Evolutionary conservation across 2,797 vertebrate genomes (phyloP), one percentile per base, ranked within the genome.

Genomic region (Centroberyx gerrardi): DNA sequence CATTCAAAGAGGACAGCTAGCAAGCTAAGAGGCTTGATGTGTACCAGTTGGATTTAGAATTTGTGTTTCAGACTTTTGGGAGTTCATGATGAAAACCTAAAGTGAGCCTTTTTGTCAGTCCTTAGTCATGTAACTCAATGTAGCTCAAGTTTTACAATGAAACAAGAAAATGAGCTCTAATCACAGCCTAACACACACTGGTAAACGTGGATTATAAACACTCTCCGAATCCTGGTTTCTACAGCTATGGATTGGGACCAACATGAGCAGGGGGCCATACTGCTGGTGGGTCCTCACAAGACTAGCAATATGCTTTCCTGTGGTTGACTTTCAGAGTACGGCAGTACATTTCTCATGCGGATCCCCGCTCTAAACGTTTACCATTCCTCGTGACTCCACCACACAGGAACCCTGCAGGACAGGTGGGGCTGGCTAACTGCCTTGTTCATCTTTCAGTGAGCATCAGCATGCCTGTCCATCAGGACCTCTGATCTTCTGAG

Each of bases 381-480:
- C 31, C 8, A 28, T 1, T 55, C 9, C 3, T 42, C 0, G 44
- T 51, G 58, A 56, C 48, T 52, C 5, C 6, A 14, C 2, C 4
- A 2, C 29, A 28, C 55, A 68, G 9, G 52, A 70, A 55, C 27
- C 33, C 46, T 13, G 65, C n/a, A 44, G 1, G 42, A 67, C 22
- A 31, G 73, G 64, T 44, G 17, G 27, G 40, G 48, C 68, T 13
- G 48, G 3, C 8, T 55, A 22, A 64, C 64, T 29, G 3, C 22
- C 2, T 33, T 17, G 29, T 10, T 77, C 54, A 31, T 48, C 53
- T 62, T 13, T 74, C 53, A 64, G 0, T n/a, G 0, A 15, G 36
- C 65, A 63, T 61, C 13, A 62, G 9, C 44, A 36, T 17, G 0
- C 12, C 38, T 65, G 22, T 59, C 67, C 59, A 58, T 1, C 18